phyloP scores from a whole-genome alignment of 2,888 invertebrate species.

The Athetis lepigone region DNA sequence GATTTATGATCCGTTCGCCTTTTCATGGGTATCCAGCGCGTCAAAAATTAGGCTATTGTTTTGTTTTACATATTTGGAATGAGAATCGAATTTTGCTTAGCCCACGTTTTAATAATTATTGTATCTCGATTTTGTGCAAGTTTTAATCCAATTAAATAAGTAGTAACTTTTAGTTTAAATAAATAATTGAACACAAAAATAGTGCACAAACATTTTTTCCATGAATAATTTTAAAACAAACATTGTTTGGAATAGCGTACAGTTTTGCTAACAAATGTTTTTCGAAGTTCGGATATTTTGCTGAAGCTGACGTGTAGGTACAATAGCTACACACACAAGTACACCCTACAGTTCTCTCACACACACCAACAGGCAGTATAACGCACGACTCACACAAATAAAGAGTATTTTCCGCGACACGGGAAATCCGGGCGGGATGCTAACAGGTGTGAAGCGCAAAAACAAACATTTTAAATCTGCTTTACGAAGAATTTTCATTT shows the following conservation, averaged over 20 bases:
- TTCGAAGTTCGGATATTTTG: constrained; percentile 9
- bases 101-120: no score
- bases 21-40: no score
- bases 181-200: no score
- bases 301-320: constrained; percentile 9
- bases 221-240: no score
- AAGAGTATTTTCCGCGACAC: not conserved
- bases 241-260: not conserved
- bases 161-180: no score
- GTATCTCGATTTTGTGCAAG: no score
- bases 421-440: constrained; percentile 30
- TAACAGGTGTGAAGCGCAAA: constrained; percentile 42
- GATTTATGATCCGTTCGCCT: no score
- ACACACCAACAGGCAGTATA: not conserved
- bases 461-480: constrained; percentile 22
- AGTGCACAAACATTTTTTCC: no score
- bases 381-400: not conserved
- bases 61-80: no score
- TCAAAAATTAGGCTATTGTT: no score
- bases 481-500: constrained; percentile 3
- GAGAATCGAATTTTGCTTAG: no score
- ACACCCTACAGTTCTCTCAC: not conserved
- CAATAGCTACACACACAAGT: not conserved
- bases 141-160: no score
- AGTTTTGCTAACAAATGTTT: not conserved